Base-by-base conservation (phyloP, 2,113 vertebrate species). In the Strix uralensis region DNA sequence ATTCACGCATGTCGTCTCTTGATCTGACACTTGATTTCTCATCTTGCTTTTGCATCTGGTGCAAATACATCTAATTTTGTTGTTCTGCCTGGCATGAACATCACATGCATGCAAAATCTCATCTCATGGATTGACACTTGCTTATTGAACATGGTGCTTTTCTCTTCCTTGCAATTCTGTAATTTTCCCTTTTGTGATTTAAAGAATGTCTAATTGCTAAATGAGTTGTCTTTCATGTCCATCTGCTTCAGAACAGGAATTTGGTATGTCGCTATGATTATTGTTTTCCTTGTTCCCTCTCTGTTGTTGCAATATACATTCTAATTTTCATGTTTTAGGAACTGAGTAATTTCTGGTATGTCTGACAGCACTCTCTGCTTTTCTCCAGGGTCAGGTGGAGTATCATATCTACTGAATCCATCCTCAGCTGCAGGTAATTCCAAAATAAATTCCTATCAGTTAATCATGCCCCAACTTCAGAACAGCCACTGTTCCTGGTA, bases 201-300 rank as follows among this genome's bases (percentile, higher is more conserved):
- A 77, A 93, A 92, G 88, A 92, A 69, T 66, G 32, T 59, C 17
- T 78, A 81, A 86, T 94, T 89, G 77, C 91, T 89, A 83, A 86
- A 86, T 44, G 32, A 81, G 63, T 91, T 91, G 46, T 51, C 80
- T 90, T 95, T 84, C 77, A 74, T 1, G 18, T 87, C 55, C 16
- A 42, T 44, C 51, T 91, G 46, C 72, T 86, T 88, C 86, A 92
- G 72, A 86, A 58, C 4, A 88, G 42, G 69, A 83, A 84, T 81
- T 74, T 59, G 29, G 32, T 51, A 42, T 63, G 59, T 30, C 12
- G 3, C 51, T 78, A 6, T 88, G 77, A 91, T 89, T 74, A 85
- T 34, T 59, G n/a, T 78, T 96, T 96, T 88, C 65, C 38, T 65
- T 52, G 51, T 89, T 81, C 32, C 38, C 59, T 51, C 63, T 67